These are phyloP conservation scores for Eledone cirrhosa DNA, from an alignment of 2,888 invertebrate genomes.

Conservation along the genomic window DNA sequence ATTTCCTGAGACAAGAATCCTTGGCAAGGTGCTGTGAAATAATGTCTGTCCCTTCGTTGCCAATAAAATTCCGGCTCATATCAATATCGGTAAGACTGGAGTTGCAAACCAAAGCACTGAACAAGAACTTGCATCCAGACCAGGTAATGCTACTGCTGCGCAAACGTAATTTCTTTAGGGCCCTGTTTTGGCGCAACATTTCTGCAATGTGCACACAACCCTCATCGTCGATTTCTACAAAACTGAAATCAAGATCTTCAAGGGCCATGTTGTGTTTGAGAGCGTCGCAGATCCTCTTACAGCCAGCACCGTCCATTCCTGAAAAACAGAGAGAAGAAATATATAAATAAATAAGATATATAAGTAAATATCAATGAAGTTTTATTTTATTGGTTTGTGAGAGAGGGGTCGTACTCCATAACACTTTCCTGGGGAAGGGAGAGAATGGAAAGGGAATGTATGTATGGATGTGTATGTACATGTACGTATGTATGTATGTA, in stretches of 20 bases:
- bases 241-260: slow-evolving; percentile 62
- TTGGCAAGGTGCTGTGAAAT: slow-evolving; percentile 56
- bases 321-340: background rate
- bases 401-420: too few species aligned
- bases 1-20: slow-evolving; percentile 52
- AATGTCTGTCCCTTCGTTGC: slow-evolving; percentile 54
- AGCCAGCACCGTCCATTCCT: slow-evolving; percentile 53
- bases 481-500: too few species aligned
- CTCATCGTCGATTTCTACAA: slow-evolving; percentile 59
- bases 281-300: slow-evolving; percentile 47
- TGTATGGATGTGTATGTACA: too few species aligned
- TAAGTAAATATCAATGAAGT: background rate
- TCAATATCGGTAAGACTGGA: slow-evolving; percentile 56
- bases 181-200: slow-evolving; percentile 51
- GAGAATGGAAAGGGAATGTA: too few species aligned
- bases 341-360: background rate
- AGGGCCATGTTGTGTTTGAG: slow-evolving; percentile 49
- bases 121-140: slow-evolving; percentile 56
- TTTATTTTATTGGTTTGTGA: too few species aligned
- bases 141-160: slow-evolving; percentile 57
- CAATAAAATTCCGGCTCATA: slow-evolving; percentile 60
- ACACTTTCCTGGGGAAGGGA: too few species aligned
- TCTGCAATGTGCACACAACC: slow-evolving; percentile 56
- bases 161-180: slow-evolving; percentile 56
- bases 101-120: slow-evolving; percentile 56